A percentile compares a stretch with the other conserved stretches of the same genome.
phyloP scores from a whole-genome alignment of 2,888 invertebrate species.

The Eurytoma adleriae region DNA sequence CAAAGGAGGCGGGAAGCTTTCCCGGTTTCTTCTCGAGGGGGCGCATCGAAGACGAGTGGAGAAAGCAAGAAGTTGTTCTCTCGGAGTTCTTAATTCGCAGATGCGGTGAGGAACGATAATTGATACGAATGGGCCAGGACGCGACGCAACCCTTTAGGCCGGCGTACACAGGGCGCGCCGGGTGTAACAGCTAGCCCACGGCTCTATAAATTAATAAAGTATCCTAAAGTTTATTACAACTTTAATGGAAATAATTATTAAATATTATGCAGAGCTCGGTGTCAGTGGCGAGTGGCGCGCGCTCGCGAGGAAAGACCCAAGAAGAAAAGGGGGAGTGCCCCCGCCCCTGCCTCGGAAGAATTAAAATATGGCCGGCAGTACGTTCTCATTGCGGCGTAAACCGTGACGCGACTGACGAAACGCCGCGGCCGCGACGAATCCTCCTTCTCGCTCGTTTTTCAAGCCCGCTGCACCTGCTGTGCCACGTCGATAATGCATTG shows the following conservation, averaged over 20 bases:
- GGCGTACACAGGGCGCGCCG: slow-evolving; percentile 31
- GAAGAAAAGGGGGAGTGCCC: slow-evolving; percentile 64
- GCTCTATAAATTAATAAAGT: slow-evolving; percentile 76
- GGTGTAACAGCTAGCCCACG: slow-evolving; percentile 39
- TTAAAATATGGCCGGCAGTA: slow-evolving; percentile 75
- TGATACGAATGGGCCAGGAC: slow-evolving; percentile 70
- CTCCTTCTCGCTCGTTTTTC: slow-evolving; percentile 55
- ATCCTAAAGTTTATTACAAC: slow-evolving; percentile 76
- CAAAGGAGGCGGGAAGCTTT: not conserved
- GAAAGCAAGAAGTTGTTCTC: slow-evolving; percentile 44
- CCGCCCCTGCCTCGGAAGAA: slow-evolving; percentile 71
- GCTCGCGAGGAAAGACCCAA: slow-evolving; percentile 59
- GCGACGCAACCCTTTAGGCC: slow-evolving; percentile 69
- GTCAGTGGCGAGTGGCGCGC: slow-evolving; percentile 63
- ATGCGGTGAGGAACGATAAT: slow-evolving; percentile 69
- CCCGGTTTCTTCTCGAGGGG: not conserved
- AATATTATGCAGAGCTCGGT: slow-evolving; percentile 74
- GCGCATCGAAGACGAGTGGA: slow-evolving; percentile 45
- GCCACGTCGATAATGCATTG: slow-evolving; percentile 56
- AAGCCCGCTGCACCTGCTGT: slow-evolving; percentile 8
- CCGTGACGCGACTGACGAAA: slow-evolving; percentile 74
- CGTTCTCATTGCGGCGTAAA: slow-evolving; percentile 73
- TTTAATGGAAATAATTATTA: slow-evolving; percentile 77
- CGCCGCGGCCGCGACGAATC: slow-evolving; percentile 60
- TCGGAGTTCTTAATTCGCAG: slow-evolving; percentile 55